Conservation (phyloP, 2,113 vertebrate species). For the Anseranas semipalmata region DNA sequence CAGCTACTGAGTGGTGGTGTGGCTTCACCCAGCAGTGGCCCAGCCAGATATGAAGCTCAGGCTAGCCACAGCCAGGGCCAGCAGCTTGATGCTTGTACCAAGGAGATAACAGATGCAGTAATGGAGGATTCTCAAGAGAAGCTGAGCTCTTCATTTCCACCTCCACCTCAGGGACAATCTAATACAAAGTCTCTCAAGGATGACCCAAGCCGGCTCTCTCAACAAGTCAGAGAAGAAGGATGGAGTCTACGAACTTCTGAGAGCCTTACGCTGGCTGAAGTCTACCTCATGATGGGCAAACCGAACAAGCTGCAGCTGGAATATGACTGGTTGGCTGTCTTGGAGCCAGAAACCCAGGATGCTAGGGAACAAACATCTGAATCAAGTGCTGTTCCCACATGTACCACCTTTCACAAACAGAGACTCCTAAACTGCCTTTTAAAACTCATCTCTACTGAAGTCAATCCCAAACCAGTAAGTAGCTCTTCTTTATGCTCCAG, state of each 20-base stretch:
- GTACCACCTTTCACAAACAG: constrained; percentile 78
- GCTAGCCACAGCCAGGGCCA: constrained; percentile 14
- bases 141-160: constrained; percentile 56
- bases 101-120: constrained; percentile 60
- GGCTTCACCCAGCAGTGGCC: background rate
- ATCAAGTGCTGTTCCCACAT: constrained; percentile 28
- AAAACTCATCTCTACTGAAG: constrained; percentile 91
- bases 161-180: constrained; percentile 71
- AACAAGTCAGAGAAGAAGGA: constrained; percentile 91
- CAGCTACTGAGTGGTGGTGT: background rate
- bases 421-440: constrained; percentile 90
- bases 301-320: constrained; percentile 95
- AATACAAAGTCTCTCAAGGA: constrained; percentile 73
- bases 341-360: constrained; percentile 63
- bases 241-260: constrained; percentile 90
- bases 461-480: constrained; percentile 94
- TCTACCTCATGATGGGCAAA: constrained; percentile 99
- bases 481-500: background rate
- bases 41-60: constrained; percentile 46
- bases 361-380: constrained; percentile 47
- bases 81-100: constrained; percentile 70
- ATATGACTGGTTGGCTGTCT: constrained; percentile 91
- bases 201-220: constrained; percentile 75
- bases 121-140: constrained; percentile 77
- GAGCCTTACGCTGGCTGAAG: constrained; percentile 94